Percentiles rank a stretch among this genome's conserved stretches.
Evolutionary conservation across 1,140 invertebrate genomes (phyloP).

Genomic region (Tyrophagus putrescentiae): DNA sequence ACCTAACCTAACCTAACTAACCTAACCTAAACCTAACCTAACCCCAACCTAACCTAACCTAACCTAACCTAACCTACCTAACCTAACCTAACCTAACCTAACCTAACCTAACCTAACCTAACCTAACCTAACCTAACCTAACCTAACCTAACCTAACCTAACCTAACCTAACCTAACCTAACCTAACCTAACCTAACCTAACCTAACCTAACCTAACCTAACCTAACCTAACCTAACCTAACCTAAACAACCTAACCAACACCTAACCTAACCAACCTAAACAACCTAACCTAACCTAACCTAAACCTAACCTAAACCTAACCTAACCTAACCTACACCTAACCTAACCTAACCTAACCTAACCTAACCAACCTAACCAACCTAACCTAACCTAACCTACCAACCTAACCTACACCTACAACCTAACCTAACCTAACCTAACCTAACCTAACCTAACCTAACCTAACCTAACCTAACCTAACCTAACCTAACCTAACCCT

Average conservation of each 20-base stretch:
- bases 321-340: too few species aligned
- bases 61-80: too few species aligned
- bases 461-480: slow-evolving; percentile 27
- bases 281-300: slow-evolving; percentile 33
- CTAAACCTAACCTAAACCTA: slow-evolving; percentile 25
- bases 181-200: slow-evolving; percentile 26
- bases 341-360: slow-evolving; percentile 27
- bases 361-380: too few species aligned
- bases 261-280: slow-evolving; percentile 33
- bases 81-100: slow-evolving; percentile 29
- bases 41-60: slow-evolving; percentile 32
- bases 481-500: slow-evolving; percentile 28
- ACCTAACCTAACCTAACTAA: not conserved
- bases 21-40: slow-evolving; percentile 9
- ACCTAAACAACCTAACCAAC: too few species aligned
- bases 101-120: slow-evolving; percentile 26
- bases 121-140: slow-evolving; percentile 26
- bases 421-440: slow-evolving; percentile 28
- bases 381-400: slow-evolving; percentile 26
- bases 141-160: slow-evolving; percentile 26
- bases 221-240: slow-evolving; percentile 32
- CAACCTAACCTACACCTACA: too few species aligned
- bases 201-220: slow-evolving; percentile 28
- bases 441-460: slow-evolving; percentile 28
- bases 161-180: too few species aligned